Base-by-base conservation (phyloP, 2,888 invertebrate species). In the Epistrophella euchroma region DNA sequence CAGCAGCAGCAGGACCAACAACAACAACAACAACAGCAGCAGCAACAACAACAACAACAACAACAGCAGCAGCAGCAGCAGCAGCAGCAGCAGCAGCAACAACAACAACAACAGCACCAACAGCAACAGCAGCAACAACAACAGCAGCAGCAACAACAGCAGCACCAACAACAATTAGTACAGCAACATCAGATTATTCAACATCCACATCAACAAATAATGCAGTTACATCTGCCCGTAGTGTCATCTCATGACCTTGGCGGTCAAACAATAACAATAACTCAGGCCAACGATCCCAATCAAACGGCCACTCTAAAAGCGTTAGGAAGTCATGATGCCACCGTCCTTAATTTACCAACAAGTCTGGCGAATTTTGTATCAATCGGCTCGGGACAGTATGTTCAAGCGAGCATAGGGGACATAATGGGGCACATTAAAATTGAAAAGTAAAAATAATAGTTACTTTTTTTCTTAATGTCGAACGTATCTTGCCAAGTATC, bases 261-360 rank as follows among this genome's bases (percentile, higher is more conserved):
- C 40, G 90, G 91, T 3, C 92, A 90, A 83, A 92, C 92, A 6
- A 91, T 92, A 64, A 92, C 92, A 37, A 91, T 92, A 52, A 91
- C 91, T 15, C 91, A 92, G 80, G 89, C 91, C 17, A 88, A 77
- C 32, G 88, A 88, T 74, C 88, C 88, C 1, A 87, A 82, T 35
- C 89, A 89, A 78, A 87, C 88, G 37, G 60, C 88, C 4, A 89
- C 88, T 28, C 80, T 90, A 32, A 90, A 90, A 88, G 88, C 89
- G 4, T 58, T 90, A 7, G 89, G 89, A 28, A 87, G 76, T 43
- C 92, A 90, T 84, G 92, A 92, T 85, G 88, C 89, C 56, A 89
- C 92, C n/a, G 90, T 91, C 10, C 83, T 90, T 43, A 91, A 90
- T 89, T 88, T 92, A 72, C 91, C 91, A 71, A 89, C 90, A 71